Conservation (phyloP, 2,113 vertebrate genomes). For the Psephotus haematonotus region DNA sequence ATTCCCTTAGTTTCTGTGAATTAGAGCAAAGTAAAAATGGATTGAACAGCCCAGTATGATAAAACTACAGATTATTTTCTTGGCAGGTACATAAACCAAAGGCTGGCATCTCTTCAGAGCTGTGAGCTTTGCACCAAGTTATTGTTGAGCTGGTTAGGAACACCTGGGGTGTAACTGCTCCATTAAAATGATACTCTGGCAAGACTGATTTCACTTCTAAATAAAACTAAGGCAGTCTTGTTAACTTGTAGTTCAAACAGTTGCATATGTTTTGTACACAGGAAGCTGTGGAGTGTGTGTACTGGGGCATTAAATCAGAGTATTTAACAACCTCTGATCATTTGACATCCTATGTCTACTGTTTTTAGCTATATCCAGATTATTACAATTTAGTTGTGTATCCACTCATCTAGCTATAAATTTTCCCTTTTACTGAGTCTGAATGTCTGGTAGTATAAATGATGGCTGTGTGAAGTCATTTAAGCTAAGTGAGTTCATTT, state of each 20-base stretch:
- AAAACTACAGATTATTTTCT: neutral
- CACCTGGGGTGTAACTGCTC: neutral
- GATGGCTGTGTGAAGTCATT: neutral
- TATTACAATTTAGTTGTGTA: neutral
- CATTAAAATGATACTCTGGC: neutral
- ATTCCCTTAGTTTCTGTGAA: neutral
- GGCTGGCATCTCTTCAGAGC: slow-evolving; percentile 6
- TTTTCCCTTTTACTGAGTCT: neutral
- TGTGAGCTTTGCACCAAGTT: neutral
- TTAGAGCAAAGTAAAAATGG: neutral
- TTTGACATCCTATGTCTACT: neutral
- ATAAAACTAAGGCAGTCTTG: neutral
- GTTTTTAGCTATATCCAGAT: neutral
- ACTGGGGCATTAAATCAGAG: neutral
- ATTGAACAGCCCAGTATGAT: neutral
- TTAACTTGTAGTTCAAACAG: neutral
- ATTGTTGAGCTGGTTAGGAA: neutral
- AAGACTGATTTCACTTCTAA: neutral
- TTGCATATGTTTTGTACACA: neutral
- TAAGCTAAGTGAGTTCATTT: neutral
- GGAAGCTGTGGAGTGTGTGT: neutral
- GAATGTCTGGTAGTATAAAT: neutral
- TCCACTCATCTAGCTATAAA: neutral
- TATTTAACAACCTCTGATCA: neutral
- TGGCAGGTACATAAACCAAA: neutral